A percentile compares a stretch with the other conserved stretches of the same genome.
Conservation (phyloP, 2,888 invertebrate species). For the Bembecia ichneumoniformis region DNA sequence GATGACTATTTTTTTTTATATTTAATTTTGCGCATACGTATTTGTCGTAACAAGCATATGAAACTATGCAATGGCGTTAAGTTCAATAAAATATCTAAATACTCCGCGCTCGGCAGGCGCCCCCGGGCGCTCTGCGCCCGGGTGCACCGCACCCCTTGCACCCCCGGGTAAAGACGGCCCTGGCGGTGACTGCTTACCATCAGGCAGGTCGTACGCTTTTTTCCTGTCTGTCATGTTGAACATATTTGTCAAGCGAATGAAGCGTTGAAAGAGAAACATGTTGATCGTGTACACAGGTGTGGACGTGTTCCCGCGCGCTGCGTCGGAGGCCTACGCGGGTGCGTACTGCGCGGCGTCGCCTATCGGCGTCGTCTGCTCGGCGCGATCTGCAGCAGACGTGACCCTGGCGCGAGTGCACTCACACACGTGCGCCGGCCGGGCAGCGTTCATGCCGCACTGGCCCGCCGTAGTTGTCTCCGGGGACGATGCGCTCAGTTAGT, state of each 20-base stretch:
- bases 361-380: constrained; percentile 15
- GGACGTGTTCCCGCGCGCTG: constrained; percentile 16
- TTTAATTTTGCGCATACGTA: no score
- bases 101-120: no score
- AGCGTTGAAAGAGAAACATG: no score
- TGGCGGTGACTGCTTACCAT: constrained; percentile 6
- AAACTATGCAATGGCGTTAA: no score
- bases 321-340: constrained; percentile 8
- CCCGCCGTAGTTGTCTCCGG: constrained; percentile 38
- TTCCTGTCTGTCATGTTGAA: no score
- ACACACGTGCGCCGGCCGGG: constrained; percentile 21
- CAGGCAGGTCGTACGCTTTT: constrained; percentile 3
- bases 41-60: no score
- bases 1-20: no score
- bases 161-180: no score
- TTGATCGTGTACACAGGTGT: constrained; percentile 18
- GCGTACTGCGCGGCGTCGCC: constrained; percentile 13
- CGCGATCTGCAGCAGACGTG: not conserved
- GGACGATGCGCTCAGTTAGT: constrained; percentile 39
- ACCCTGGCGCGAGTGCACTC: constrained; percentile 17
- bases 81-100: no score
- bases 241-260: no score
- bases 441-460: constrained; percentile 41
- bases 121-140: no score
- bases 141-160: no score